Conservation (phyloP, 2,888 invertebrate species). For the Mimas tiliae region DNA sequence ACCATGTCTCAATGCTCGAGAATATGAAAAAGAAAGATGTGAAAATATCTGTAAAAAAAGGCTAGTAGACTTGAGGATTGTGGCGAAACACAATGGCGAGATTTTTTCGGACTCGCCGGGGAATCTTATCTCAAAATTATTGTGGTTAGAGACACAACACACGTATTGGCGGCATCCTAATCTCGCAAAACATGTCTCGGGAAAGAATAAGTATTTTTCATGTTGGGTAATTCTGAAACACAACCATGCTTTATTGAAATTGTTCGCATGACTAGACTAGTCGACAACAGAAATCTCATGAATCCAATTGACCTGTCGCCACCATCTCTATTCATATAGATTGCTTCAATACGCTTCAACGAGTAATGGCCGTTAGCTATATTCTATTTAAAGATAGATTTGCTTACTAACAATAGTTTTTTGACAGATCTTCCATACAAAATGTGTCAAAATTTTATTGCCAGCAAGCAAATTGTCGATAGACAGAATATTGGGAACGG, state of each 20-base stretch:
- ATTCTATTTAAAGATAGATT: no score
- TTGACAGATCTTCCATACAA: no score
- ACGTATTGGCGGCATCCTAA: neutral
- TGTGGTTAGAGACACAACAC: neutral
- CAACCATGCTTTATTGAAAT: constrained; percentile 22
- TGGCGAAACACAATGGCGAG: no score
- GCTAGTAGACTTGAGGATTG: no score
- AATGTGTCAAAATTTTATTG: no score
- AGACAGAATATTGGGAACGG: no score
- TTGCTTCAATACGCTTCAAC: constrained; percentile 40
- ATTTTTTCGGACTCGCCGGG: neutral
- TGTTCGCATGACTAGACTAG: constrained; percentile 22
- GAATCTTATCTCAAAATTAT: neutral
- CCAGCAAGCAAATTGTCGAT: no score
- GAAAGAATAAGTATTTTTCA: neutral
- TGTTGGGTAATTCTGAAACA: neutral
- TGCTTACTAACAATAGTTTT: no score
- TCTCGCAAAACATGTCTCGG: constrained; percentile 9
- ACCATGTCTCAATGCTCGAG: no score
- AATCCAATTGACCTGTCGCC: constrained; percentile 55
- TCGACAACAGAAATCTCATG: constrained; percentile 40
- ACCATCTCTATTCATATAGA: constrained; percentile 40
- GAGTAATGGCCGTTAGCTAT: no score
- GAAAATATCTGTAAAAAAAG: no score
- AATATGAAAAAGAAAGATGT: no score